These are phyloP conservation scores for Orchesella cincta DNA, from an alignment of 1,140 invertebrate species.

Conservation along the genomic window DNA sequence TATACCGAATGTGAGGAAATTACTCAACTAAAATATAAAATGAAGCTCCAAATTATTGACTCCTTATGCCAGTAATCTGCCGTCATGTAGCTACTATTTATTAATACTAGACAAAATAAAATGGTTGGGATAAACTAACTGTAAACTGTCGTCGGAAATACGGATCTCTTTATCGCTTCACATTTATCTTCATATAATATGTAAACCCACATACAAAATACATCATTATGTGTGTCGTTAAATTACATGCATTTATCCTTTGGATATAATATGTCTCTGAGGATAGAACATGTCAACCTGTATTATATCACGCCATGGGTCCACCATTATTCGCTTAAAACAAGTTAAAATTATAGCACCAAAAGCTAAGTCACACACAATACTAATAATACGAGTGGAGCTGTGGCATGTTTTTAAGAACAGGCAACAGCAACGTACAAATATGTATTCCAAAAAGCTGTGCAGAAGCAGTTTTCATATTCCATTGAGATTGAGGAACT, in stretches of 20 bases:
- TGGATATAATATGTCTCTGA: conserved; percentile 1
- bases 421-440: no score
- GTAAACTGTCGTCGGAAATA: no score
- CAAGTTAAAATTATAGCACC: conserved; percentile 3
- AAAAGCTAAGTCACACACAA: background rate
- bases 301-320: background rate
- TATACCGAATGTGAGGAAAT: no score
- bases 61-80: no score
- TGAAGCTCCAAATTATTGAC: background rate
- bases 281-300: background rate
- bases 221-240: background rate
- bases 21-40: background rate
- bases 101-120: no score
- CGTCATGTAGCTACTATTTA: no score
- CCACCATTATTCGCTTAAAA: background rate
- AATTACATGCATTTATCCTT: conserved; percentile 9
- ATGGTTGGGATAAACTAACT: no score
- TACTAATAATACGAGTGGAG: no score
- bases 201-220: background rate
- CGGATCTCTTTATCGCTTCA: background rate
- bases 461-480: no score
- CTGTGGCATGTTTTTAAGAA: no score
- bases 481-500: no score
- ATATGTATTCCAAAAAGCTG: no score
- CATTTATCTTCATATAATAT: background rate